These are phyloP conservation scores for Potorous gilbertii DNA, from an alignment of 2,797 vertebrate genomes.

Conservation along the genomic window DNA sequence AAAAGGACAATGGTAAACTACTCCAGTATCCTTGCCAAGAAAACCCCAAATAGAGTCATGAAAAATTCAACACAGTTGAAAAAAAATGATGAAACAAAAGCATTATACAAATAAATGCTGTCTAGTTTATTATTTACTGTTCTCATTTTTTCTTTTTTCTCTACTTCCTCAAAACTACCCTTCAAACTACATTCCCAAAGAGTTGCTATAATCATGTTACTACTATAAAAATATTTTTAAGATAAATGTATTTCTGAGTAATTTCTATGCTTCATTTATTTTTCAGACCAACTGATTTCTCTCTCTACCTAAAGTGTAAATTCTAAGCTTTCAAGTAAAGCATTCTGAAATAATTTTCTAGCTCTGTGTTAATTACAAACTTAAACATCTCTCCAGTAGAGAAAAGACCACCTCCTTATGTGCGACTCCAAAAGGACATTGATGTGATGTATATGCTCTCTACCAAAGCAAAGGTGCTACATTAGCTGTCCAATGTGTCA, in stretches of 20 bases:
- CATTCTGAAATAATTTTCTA: background rate
- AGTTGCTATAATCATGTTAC: background rate
- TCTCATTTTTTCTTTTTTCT: background rate
- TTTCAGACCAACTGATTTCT: background rate
- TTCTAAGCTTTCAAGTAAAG: constrained; percentile 29
- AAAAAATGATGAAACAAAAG: too few species aligned
- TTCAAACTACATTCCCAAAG: background rate
- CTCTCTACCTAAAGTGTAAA: constrained; percentile 10
- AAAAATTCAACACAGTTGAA: too few species aligned
- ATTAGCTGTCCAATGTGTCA: constrained; percentile 18
- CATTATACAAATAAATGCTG: background rate
- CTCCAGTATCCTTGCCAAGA: too few species aligned
- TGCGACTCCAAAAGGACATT: background rate
- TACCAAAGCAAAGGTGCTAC: constrained; percentile 32
- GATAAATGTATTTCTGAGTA: background rate
- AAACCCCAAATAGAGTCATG: too few species aligned
- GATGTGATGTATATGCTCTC: background rate
- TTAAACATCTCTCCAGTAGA: constrained; percentile 28
- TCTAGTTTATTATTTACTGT: background rate
- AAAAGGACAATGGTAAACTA: too few species aligned
- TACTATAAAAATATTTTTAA: background rate
- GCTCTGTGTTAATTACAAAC: constrained; percentile 34
- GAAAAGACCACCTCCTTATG: constrained; percentile 14
- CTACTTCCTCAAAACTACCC: background rate
- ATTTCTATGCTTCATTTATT: constrained; percentile 10